Evolutionary conservation across 2,113 vertebrate species (phyloP).

Genomic region (Cavia porcellus): DNA sequence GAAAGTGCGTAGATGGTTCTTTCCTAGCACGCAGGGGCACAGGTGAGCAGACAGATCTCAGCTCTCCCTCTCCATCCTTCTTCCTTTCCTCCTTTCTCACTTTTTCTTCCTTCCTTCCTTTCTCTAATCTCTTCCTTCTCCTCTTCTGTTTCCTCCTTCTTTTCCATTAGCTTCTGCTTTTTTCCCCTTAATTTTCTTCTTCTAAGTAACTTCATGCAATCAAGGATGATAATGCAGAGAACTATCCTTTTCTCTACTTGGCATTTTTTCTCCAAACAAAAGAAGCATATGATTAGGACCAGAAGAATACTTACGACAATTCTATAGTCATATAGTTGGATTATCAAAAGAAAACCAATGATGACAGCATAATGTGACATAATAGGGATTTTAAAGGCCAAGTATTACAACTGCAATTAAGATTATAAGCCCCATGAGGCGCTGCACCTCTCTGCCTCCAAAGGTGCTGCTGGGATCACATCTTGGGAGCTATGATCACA

Average conservation of each 20-base stretch:
- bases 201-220: neutral
- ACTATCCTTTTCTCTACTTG: neutral
- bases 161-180: too few relatives aligned
- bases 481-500: neutral
- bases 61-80: rapidly evolving
- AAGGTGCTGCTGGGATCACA: neutral
- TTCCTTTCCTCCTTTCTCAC: too few relatives aligned
- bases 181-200: neutral
- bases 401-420: neutral
- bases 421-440: neutral
- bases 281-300: neutral
- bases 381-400: neutral
- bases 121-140: too few relatives aligned
- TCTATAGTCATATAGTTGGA: rapidly evolving
- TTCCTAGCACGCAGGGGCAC: neutral
- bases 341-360: neutral
- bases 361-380: rapidly evolving
- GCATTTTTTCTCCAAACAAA: neutral
- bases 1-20: neutral
- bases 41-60: neutral
- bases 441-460: neutral
- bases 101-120: rapidly evolving
- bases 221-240: neutral
- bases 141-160: neutral
- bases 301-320: rapidly evolving